Base-by-base conservation (phyloP, 64 coral and sea anemone genomes). In the Trachythela sp. region DNA sequence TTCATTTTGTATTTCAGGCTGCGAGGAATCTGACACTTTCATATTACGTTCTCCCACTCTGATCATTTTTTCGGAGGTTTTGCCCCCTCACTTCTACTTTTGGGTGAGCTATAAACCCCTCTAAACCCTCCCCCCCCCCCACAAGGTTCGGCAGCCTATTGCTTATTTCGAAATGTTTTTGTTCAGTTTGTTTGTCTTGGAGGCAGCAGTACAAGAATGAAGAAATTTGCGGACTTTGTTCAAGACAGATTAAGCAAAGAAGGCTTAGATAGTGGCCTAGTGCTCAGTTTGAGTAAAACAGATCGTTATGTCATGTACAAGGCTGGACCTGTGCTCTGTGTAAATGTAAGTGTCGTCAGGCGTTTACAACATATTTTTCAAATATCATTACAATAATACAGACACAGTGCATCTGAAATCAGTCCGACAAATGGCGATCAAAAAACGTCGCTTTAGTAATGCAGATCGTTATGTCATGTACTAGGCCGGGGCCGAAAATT, bases 261-360 rank as follows among this genome's bases (percentile, higher is more conserved):
- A 80, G 32, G 32, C 8, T 45, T 97, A 15, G 52, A 88, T 8
- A 26, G 36, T 50, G 33, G 54, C 2, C 54, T 50, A 90, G 29
- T 17, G 20, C 1, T 15, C 31, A 84, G 33, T 88, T 36, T 91
- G 91, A 42, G 91, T 86, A 52, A 84, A 88, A 36, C 96, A 85
- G 96, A 99, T 85, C 96, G 96, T 15, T 99, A 94, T 90, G 96
- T 91, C 31, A 67, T 99, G 10, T 99, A 94, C 83, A 99, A 99
- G 86, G 93, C 92, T 83, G 96, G 96, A 84, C 96, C 96, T 22
- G 93, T 94, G 30, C 64, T 99, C 27, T 89, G 84, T 76, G 88
- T 92, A 71, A 99, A 99, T 99, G 96, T 99, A 68, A 94, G 93
- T 45, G 42, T 45, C 4, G 11, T 45, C n/a, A n/a, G n/a, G n/a